These are phyloP conservation scores for Oligia latruncula DNA, from an alignment of 2,888 invertebrate genomes.

Conservation along the genomic window DNA sequence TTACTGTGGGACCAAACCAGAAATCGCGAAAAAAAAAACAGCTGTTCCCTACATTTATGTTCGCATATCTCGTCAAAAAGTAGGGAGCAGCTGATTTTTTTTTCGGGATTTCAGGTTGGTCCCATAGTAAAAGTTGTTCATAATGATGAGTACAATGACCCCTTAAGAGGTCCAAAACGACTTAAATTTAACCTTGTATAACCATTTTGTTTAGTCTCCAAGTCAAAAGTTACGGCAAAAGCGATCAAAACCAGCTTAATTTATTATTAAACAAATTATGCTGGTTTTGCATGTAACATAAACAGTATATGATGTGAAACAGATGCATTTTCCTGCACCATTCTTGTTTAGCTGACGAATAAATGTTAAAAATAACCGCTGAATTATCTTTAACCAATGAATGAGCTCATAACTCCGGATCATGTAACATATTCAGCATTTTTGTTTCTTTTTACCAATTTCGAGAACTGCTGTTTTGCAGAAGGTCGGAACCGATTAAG, in stretches of 20 bases:
- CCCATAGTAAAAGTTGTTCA: no score
- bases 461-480: not conserved
- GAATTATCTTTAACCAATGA: slow-evolving; percentile 7
- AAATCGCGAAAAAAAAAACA: no score
- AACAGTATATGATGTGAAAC: slow-evolving; percentile 60
- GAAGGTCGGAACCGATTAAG: not conserved
- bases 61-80: no score
- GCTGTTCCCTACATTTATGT: no score
- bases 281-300: slow-evolving; percentile 29
- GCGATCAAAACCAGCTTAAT: slow-evolving; percentile 30
- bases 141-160: no score
- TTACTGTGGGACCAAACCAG: no score
- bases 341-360: slow-evolving; percentile 33
- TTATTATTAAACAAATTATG: slow-evolving; percentile 44
- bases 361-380: slow-evolving; percentile 45
- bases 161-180: no score
- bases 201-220: slow-evolving; percentile 13
- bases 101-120: no score
- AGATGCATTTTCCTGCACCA: slow-evolving; percentile 62
- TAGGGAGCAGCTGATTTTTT: no score
- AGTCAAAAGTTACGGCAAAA: slow-evolving; percentile 21
- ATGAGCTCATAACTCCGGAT: slow-evolving; percentile 35
- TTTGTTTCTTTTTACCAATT: not conserved
- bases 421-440: not conserved
- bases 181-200: not conserved